Conservation (phyloP, 1,140 invertebrate species). For the Penaeus japonicus region DNA sequence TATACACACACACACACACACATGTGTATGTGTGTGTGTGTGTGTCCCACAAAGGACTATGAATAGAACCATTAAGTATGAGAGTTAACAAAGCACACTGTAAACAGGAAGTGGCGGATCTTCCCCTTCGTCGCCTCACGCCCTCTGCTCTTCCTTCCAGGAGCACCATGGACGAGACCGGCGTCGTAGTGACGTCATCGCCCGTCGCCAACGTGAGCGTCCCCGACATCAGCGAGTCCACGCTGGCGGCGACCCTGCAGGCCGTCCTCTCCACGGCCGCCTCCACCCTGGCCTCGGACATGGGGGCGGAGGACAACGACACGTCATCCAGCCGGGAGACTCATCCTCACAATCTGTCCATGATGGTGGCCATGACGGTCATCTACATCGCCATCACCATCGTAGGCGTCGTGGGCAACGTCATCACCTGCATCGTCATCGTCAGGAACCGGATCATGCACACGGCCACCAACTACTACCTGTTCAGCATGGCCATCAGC, state of each 20-base stretch:
- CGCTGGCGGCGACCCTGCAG: no score
- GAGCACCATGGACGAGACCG: neutral
- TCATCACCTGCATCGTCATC: conserved; percentile 72
- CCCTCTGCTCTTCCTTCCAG: neutral
- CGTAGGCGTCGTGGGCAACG: conserved; percentile 70
- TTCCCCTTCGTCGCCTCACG: neutral
- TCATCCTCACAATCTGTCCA: neutral
- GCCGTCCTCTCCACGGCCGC: no score
- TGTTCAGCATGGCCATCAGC: conserved; percentile 77
- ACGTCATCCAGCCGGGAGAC: neutral
- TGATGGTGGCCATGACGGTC: conserved; percentile 58
- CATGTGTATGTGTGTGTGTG: no score
- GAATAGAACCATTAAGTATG: no score
- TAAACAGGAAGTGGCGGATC: no score
- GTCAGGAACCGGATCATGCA: conserved; percentile 69
- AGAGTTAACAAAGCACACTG: no score
- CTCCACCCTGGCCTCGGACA: neutral
- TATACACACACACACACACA: no score
- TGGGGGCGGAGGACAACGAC: neutral
- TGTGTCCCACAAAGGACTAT: no score
- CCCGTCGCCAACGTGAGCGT: neutral
- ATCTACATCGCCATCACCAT: conserved; percentile 64
- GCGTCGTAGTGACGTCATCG: neutral
- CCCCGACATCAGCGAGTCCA: no score
- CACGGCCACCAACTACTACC: conserved; percentile 83